phyloP scores from a whole-genome alignment of 2,797 vertebrate genomes.

The Malacoraja senta region DNA sequence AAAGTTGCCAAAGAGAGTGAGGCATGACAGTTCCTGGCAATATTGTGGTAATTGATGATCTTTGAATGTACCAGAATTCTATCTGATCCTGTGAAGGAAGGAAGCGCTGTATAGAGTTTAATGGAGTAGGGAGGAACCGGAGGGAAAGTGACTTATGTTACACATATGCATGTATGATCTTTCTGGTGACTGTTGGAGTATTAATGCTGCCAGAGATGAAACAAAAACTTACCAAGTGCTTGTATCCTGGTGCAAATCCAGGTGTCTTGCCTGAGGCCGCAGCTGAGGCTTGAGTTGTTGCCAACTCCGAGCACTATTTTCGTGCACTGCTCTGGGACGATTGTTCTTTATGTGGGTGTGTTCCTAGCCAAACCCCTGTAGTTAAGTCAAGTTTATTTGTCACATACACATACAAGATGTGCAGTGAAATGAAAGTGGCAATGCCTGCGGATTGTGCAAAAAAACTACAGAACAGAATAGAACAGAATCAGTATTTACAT shows the following conservation, averaged over 20 bases:
- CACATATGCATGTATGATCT: neutral
- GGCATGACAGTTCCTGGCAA: neutral
- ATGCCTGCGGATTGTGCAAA: no score
- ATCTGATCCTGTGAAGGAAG: neutral
- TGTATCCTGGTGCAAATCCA: neutral
- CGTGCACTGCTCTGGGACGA: neutral
- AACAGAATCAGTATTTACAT: no score
- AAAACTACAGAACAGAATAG: no score
- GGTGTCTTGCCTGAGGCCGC: neutral
- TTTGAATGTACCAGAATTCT: neutral
- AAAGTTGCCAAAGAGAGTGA: neutral
- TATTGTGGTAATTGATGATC: no score
- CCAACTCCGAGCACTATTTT: neutral
- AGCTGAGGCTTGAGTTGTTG: neutral
- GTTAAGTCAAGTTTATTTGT: no score
- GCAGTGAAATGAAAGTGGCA: no score
- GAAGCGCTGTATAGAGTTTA: neutral
- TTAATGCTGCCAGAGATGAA: neutral
- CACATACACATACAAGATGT: no score
- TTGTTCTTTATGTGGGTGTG: neutral
- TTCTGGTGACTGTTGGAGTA: neutral
- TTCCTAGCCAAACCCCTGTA: neutral
- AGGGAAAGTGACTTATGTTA: neutral
- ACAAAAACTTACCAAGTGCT: neutral
- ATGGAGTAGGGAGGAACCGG: neutral